phyloP scores from a whole-genome alignment of 2,797 vertebrate genomes.

The Molossus alvarezi region DNA sequence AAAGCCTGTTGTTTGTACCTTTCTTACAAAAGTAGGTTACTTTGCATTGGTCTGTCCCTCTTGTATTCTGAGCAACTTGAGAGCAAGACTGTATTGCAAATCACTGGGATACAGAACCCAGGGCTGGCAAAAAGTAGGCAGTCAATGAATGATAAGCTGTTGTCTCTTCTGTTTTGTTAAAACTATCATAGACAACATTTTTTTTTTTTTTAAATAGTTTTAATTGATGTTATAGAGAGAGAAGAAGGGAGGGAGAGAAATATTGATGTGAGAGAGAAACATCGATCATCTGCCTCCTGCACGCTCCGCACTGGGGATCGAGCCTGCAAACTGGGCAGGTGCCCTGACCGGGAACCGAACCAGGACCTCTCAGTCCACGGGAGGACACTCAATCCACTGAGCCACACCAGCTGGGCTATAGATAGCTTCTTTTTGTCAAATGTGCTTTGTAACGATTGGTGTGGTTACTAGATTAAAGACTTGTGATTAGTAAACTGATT shows the following conservation, averaged over 20 bases:
- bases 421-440: background rate
- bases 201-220: background rate
- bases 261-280: too few species aligned
- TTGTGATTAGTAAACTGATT: slow-evolving; percentile 10
- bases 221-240: too few species aligned
- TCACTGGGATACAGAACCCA: background rate
- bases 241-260: too few species aligned
- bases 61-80: slow-evolving; percentile 13
- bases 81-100: background rate
- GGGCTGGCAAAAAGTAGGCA: too few species aligned
- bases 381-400: too few species aligned
- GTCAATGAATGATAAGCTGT: background rate
- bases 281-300: too few species aligned
- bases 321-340: too few species aligned
- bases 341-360: too few species aligned
- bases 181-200: background rate
- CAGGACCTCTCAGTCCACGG: too few species aligned
- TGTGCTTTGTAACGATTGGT: background rate
- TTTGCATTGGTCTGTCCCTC: background rate
- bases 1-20: background rate
- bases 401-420: background rate
- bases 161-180: background rate
- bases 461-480: background rate
- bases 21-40: background rate
- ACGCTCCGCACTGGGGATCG: too few species aligned